Base-by-base conservation (phyloP, 1,140 invertebrate species). In the Tetraneura akinire region DNA sequence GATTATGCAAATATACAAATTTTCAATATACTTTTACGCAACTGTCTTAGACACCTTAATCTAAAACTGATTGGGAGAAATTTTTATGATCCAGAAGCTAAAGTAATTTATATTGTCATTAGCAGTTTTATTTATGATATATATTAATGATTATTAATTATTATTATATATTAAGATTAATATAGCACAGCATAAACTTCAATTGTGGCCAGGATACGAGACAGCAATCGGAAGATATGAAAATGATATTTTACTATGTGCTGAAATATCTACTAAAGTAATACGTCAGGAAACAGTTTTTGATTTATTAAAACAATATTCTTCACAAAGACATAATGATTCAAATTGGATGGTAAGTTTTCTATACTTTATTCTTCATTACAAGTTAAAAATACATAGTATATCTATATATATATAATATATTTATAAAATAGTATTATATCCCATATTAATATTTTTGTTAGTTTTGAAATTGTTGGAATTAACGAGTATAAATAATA, bases 221-320 rank as follows among this genome's bases (percentile, higher is more conserved):
- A 94, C 93, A 0, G 90, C 91, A 0, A 94, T 96, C 49, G 87
- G 92, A 14, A 92, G 94, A 82, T 91, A 93, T 83, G 93, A 96
- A 84, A 84, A 86, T 0, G 84, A 88, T 10, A 87, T 95, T 1
- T 83, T 96, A 0, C 87, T 95, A 87, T 91, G 90, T 71, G 86
- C 88, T 1, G 93, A 95, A 85, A 90, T 94, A 3, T 87, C 90
- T 0, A 91, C 93, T 81, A 95, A 95, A 87, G 88, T 92, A 0
- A 89, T 93, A 87, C 84, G 91, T 0, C 85, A 86, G 1, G 87
- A 91, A 55, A 89, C 86, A 0, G 81, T 89, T 1, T 73, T 85
- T 0, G 88, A 92, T 74, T 86, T 92, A 16, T 70, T 76, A 9
- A 18, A 62, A 8, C 18, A 81, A 16, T 81, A 37, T 64, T 0